Evolutionary conservation across 2,888 invertebrate species (phyloP), one percentile per base, ranked within the genome.

Genomic region (Dendrolimus pini): DNA sequence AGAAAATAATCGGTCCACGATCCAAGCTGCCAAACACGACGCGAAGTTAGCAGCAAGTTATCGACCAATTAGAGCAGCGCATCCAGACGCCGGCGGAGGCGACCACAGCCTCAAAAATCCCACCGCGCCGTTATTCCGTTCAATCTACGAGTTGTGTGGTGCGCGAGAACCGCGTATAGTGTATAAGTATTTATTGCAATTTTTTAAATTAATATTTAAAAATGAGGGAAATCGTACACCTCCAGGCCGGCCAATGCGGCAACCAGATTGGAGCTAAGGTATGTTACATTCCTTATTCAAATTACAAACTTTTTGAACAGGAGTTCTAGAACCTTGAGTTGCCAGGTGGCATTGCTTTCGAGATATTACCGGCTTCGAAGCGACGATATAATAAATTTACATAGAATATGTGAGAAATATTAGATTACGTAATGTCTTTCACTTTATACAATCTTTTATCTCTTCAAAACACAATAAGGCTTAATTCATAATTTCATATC

Each of bases 151-250:
- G 85, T 71, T 71, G 85, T 84, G 89, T 78, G 70, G 83, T 81
- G 82, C 77, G 82, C 77, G 85, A 80, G 83, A 80, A 79, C 75
- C 78, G 84, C 85, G 87, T 83, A 74, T 83, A 86, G 89, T 89
- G 83, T 81, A 66, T 79, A 80, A 80, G 75, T 79, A 67, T 68
- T 76, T 81, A 83, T 80, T 85, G 70, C 73, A 86, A 83, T 85
- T 81, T 76, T 70, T 71, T 63, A 66, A 74, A 71, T 65, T 59
- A 71, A 70, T 78, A 74, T 71, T 30, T 74, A 70, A 92, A 89
- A 75, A 96, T 96, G 96, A 93, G 96, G 90, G 96, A 96, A 93
- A 96, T 96, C 84, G 95, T 96, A 70, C 95, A 95, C 75, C 85
- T 96, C 64, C 96, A 96, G 82, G 95, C 94, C 77, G 96, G 96